Evolutionary conservation across 2,888 invertebrate species (phyloP).

Genomic region (Ophion costatus): DNA sequence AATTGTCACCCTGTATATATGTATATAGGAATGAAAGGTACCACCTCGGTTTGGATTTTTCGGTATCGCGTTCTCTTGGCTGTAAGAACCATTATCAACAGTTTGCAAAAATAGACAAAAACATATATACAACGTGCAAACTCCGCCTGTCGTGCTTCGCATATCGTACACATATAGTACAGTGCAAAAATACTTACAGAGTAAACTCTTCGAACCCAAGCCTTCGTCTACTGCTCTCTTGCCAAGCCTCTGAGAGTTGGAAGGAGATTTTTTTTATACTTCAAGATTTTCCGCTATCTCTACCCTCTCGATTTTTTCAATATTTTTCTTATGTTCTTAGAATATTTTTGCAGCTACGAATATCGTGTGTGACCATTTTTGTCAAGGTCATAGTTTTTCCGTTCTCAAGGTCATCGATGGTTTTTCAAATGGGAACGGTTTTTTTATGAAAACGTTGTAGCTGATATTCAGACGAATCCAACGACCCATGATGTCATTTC

Average conservation of each 20-base stretch:
- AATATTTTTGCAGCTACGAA: too few relatives aligned
- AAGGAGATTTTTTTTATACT: neutral
- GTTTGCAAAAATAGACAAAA: conserved; percentile 73
- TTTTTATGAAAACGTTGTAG: too few relatives aligned
- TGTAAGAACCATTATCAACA: conserved; percentile 31
- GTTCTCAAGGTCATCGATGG: too few relatives aligned
- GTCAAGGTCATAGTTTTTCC: too few relatives aligned
- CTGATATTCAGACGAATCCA: too few relatives aligned
- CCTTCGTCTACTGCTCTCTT: conserved; percentile 2
- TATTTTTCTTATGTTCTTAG: too few relatives aligned
- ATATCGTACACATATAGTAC: conserved; percentile 56
- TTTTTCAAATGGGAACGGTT: too few relatives aligned
- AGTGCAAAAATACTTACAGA: conserved; percentile 71
- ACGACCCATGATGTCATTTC: too few relatives aligned
- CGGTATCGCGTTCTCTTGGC: neutral
- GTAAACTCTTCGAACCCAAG: conserved; percentile 58
- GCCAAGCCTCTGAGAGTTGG: neutral
- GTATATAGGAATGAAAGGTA: neutral
- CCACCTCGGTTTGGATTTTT: conserved; percentile 1
- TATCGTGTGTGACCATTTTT: too few relatives aligned
- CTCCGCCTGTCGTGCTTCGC: neutral
- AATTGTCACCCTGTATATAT: too few relatives aligned
- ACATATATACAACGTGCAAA: conserved; percentile 1
- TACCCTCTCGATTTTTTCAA: too few relatives aligned
- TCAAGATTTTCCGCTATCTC: neutral